Percentiles rank a stretch among this genome's conserved stretches.
phyloP scores from a whole-genome alignment of 2,888 invertebrate genomes.

The Pachycephus smyrnensis region DNA sequence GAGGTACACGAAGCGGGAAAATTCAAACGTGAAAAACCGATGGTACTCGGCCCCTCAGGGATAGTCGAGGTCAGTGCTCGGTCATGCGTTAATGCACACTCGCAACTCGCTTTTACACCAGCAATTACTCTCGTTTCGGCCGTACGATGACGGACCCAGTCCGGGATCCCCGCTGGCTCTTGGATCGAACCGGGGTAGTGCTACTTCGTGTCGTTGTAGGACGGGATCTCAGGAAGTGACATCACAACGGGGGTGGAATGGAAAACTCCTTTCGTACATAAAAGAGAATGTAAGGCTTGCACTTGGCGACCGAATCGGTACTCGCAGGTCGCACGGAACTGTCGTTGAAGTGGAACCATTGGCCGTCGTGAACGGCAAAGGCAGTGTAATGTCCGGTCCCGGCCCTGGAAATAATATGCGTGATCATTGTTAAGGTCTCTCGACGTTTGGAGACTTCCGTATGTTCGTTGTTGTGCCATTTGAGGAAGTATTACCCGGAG shows the following conservation, averaged over 20 bases:
- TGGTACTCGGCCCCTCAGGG: background rate
- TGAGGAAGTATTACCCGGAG: conserved; percentile 72
- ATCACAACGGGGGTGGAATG: conserved; percentile 64
- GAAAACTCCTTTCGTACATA: conserved; percentile 78
- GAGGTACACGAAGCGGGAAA: background rate
- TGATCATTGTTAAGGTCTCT: background rate
- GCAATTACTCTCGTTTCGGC: conserved; percentile 10
- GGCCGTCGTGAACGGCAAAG: conserved; percentile 82
- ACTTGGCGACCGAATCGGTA: conserved; percentile 76
- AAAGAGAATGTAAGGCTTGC: conserved; percentile 88
- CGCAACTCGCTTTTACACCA: background rate
- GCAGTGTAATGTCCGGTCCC: conserved; percentile 89
- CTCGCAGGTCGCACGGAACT: conserved; percentile 81
- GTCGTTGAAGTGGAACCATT: conserved; percentile 91
- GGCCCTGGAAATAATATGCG: conserved; percentile 71
- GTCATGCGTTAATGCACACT: background rate
- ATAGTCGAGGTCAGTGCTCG: background rate
- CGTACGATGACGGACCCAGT: conserved; percentile 2
- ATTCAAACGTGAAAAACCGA: background rate
- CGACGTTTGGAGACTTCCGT: background rate
- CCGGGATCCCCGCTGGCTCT: background rate
- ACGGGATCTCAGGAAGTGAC: conserved; percentile 26
- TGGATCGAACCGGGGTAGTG: conserved; percentile 15
- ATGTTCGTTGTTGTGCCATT: background rate
- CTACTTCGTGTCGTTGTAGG: conserved; percentile 16